A percentile compares a stretch with the other conserved stretches of the same genome.
phyloP scores from a whole-genome alignment of 2,888 invertebrate species.

The Timema podura region DNA sequence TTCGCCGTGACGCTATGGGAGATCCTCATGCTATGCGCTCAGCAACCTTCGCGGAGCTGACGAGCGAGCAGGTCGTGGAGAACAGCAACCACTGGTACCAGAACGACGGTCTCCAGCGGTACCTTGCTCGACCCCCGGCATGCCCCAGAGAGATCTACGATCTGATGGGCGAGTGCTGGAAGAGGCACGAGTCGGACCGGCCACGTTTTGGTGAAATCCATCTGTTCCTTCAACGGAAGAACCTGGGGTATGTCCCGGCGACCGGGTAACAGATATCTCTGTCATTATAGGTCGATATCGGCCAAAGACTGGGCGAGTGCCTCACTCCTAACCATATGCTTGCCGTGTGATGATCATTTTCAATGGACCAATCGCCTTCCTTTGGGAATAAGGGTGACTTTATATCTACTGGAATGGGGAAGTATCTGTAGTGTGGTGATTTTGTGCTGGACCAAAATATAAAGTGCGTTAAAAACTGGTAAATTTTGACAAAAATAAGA shows the following conservation, averaged over 20 bases:
- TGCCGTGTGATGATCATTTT: no score
- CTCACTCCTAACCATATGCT: no score
- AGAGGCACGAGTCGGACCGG: slow-evolving; percentile 70
- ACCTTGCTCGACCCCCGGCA: slow-evolving; percentile 60
- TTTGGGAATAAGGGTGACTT: no score
- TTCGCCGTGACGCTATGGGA: slow-evolving; percentile 91
- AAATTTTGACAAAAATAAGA: no score
- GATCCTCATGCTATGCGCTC: slow-evolving; percentile 72
- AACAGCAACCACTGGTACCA: slow-evolving; percentile 66
- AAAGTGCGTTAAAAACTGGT: no score
- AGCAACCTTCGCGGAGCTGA: slow-evolving; percentile 74
- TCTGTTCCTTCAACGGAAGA: slow-evolving; percentile 71
- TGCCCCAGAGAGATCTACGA: slow-evolving; percentile 87
- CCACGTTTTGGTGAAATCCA: slow-evolving; percentile 87
- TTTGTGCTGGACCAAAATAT: no score
- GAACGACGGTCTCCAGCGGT: slow-evolving; percentile 52
- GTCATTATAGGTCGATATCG: no score
- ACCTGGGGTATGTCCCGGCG: slow-evolving; percentile 59
- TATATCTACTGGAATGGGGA: no score
- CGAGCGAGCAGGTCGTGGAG: slow-evolving; percentile 77
- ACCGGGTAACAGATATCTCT: slow-evolving; percentile 27
- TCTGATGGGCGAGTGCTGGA: slow-evolving; percentile 90
- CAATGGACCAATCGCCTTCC: no score
- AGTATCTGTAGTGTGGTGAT: no score
- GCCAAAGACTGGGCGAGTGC: no score